Base-by-base conservation (phyloP, 2,888 invertebrate species). In the Gastracanthus pulcherrimus region DNA sequence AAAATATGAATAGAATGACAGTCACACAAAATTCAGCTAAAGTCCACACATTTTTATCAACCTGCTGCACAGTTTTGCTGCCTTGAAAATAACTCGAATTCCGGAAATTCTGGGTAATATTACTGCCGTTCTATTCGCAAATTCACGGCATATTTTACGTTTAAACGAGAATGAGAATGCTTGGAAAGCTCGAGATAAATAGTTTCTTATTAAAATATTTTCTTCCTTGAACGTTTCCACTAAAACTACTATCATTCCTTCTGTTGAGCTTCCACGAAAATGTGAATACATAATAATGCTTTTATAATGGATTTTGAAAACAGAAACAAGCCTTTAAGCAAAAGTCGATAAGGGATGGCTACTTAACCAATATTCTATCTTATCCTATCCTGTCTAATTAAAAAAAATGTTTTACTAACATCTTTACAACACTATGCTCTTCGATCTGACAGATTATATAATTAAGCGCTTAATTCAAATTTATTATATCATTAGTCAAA, bases 51-150 rank as follows among this genome's bases (percentile, higher is more conserved):
- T 62, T 62, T 51, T 70, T 29, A 45, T 48, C 31, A 19, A 29
- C 38, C 51, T 3, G n/a, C 29, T 51, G 23, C n/a, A 29, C n/a
- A 76, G 6, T 66, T 29, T 34, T 23, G 3, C 38, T 13, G 11
- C 38, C 9, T 9, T 2, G 51, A 77, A 70, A 77, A 77, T 77
- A 29, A 4, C 36, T 60, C 1, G 13, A 77, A 77, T 77, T 70
- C 70, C 38, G 23, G 19, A 77, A 51, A 77, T 77, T 77, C 45
- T 77, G 9, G 36, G 11, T 23, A 31, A 41, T n/a, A 36, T 69
- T 11, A 60, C 45, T 23, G 34, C 13, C 34, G 16, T 55, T 7
- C 29, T 58, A 26, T 66, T 58, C 31, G 23, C 7, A 45, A 70
- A 64, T 71, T 77, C 41, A 23, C 26, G 7, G 36, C 62, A 70